A percentile compares a stretch with the other conserved stretches of the same genome.
phyloP scores from a whole-genome alignment of 2,797 vertebrate genomes.

The Cichlasoma orientale region DNA sequence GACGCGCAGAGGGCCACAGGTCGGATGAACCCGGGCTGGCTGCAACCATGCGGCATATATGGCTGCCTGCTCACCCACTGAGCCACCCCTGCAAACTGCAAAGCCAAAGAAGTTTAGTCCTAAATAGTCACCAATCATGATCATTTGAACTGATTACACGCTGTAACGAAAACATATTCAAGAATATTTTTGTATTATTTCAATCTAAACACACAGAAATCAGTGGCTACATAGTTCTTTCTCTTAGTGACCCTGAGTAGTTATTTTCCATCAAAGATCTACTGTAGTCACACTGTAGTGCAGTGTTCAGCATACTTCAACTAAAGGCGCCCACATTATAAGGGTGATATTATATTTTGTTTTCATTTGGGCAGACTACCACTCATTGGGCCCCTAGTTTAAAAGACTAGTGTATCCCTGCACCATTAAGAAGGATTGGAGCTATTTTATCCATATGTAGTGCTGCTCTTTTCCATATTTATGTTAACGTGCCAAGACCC shows the following conservation, averaged over 20 bases:
- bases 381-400: background rate
- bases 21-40: too few species aligned
- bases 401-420: constrained; percentile 23
- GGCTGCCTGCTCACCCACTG: too few species aligned
- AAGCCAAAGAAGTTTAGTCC: background rate
- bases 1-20: too few species aligned
- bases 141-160: background rate
- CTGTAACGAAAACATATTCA: background rate
- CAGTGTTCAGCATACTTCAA: constrained; percentile 24
- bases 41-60: too few species aligned
- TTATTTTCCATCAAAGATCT: constrained; percentile 26
- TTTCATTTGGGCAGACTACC: constrained; percentile 1
- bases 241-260: constrained; percentile 13
- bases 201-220: background rate
- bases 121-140: background rate
- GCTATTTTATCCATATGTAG: background rate
- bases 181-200: background rate
- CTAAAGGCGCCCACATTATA: constrained; percentile 8
- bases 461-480: background rate
- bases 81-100: background rate
- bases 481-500: background rate
- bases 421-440: background rate
- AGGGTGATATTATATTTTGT: constrained; percentile 22
- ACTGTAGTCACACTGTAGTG: constrained; percentile 30
- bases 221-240: constrained; percentile 1